Conservation (phyloP, 1,140 invertebrate genomes). For the Dysdera silvatica region DNA sequence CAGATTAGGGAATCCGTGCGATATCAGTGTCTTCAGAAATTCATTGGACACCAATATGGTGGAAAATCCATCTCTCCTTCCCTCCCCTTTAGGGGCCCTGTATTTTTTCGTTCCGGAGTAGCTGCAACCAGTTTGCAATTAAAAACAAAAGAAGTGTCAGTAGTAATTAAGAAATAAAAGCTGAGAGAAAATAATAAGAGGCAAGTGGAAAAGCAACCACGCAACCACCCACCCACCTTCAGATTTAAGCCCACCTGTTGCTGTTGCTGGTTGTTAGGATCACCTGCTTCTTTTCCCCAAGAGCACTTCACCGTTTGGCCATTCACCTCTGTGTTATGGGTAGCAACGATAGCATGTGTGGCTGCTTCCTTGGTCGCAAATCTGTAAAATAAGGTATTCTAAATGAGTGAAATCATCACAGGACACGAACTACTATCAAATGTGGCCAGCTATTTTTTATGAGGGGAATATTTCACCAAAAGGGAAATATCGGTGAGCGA, state of each 20-base stretch:
- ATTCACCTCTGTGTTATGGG: conserved; percentile 94
- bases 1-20: too few species aligned
- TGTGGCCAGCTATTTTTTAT: too few species aligned
- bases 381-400: conserved; percentile 41
- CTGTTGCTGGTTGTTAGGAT: conserved; percentile 54
- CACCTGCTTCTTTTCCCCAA: conserved; percentile 95
- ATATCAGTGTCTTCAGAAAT: too few species aligned
- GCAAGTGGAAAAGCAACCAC: conserved; percentile 30
- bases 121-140: conserved; percentile 57
- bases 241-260: conserved; percentile 31
- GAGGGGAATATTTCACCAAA: neutral
- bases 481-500: too few species aligned
- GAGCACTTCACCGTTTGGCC: conserved; percentile 95
- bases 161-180: too few species aligned
- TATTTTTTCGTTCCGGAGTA: too few species aligned
- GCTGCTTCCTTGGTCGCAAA: conserved; percentile 96
- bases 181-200: conserved; percentile 53
- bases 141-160: too few species aligned
- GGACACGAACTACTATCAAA: neutral
- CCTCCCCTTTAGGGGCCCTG: too few species aligned
- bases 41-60: too few species aligned
- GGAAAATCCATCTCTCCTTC: too few species aligned
- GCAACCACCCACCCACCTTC: conserved; percentile 26
- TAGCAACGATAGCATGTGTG: conserved; percentile 90
- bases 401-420: neutral